A percentile compares a stretch with the other conserved stretches of the same genome.
These are phyloP conservation scores for Argentina silus DNA, from an alignment of 2,797 vertebrate species.

Conservation along the genomic window DNA sequence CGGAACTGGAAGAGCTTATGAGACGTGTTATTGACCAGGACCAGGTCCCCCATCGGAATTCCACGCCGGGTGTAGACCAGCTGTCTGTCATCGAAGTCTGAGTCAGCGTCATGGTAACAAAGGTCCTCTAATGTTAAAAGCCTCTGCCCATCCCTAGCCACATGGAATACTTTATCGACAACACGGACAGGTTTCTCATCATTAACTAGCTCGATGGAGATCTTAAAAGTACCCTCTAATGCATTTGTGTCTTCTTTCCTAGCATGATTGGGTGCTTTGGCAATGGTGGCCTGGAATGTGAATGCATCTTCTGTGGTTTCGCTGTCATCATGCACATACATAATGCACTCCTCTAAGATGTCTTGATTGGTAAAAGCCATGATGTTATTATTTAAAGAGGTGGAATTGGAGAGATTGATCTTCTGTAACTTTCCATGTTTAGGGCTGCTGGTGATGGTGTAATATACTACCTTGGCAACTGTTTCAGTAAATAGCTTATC, in stretches of 20 bases:
- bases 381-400: conserved; percentile 70
- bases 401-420: conserved; percentile 75
- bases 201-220: conserved; percentile 87
- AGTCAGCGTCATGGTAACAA: conserved; percentile 86
- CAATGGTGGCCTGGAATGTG: conserved; percentile 69
- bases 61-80: conserved; percentile 86
- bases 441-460: conserved; percentile 77
- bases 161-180: conserved; percentile 85
- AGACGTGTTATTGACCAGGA: conserved; percentile 76
- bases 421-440: conserved; percentile 80
- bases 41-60: conserved; percentile 89
- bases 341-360: conserved; percentile 75
- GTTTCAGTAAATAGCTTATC: conserved; percentile 80
- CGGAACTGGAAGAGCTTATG: conserved; percentile 88
- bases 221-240: conserved; percentile 75
- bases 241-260: conserved; percentile 43
- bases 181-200: conserved; percentile 87
- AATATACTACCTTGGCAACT: conserved; percentile 73
- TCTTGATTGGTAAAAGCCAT: conserved; percentile 82
- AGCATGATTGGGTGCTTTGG: conserved; percentile 46
- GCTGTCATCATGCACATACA: conserved; percentile 89
- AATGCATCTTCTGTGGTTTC: conserved; percentile 85
- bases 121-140: conserved; percentile 85
- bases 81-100: conserved; percentile 86
- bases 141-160: conserved; percentile 82